Evolutionary conservation across 2,888 invertebrate genomes (phyloP), one percentile per base, ranked within the genome.

Genomic region (Teleogryllus oceanicus): DNA sequence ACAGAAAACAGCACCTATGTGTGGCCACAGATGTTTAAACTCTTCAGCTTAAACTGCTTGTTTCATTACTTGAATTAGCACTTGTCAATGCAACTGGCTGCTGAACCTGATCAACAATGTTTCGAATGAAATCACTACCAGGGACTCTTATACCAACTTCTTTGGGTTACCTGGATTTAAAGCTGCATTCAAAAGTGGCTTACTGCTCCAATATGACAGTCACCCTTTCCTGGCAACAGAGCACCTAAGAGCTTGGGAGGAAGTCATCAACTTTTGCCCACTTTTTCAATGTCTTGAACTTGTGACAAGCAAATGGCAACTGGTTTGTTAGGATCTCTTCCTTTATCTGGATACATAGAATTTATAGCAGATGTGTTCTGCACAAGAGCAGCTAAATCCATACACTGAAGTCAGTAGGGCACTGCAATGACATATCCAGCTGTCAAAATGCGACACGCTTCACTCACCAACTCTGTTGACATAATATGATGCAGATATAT

Each of bases 341-440:
- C 92, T 99, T 99, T 62, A 99, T 94, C 62, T 90, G n/a, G 88
- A 86, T 98, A 99, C 0, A 99, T 88, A 82, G 91, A 92, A 81
- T 92, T 89, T 50, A 99, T 92, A 24, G 97, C 94, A 74, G 89
- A 86, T 18, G 91, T 89, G 86, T 94, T 92, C 84, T 95, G 95
- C 0, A 95, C 96, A 85, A 94, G 91, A 83, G 94, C 95, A 13
- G 98, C 96, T 80, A 99, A 87, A 0, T n/a, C 99, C 99, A 86
- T 99, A 99, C 74, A 99, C 93, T 0, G 99, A n/a, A 99, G 85
- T 99, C 99, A 0, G 99, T 99, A 2, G n/a, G 99, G 99, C 2
- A 99, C 89, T 1, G 97, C 98, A 84, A 99, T 92, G 2, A 95
- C 91, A 81, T 90, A 88, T 0, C 92, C 92, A 13, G 86, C 85